Evolutionary conservation across 2,113 vertebrate genomes (phyloP).

Genomic region (Glaucomys volans): DNA sequence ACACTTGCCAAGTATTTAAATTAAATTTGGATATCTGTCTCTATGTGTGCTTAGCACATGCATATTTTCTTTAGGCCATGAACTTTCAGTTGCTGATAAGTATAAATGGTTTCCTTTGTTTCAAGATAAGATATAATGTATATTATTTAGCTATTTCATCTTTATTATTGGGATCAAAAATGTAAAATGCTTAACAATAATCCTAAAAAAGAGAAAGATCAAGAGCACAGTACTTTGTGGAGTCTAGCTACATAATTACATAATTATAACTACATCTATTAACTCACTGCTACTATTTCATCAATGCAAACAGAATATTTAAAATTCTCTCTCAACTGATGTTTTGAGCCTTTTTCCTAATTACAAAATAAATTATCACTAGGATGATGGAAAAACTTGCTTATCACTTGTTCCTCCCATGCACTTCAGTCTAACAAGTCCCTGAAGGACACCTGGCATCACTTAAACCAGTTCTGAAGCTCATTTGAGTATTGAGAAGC

Average conservation of each 20-base stretch:
- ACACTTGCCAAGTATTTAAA: conserved; percentile 72
- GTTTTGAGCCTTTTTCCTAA: not conserved
- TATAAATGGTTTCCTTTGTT: conserved; percentile 66
- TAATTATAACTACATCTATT: conserved; percentile 67
- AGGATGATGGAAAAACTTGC: not conserved
- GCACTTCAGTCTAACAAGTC: not conserved
- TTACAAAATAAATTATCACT: not conserved
- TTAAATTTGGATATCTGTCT: conserved; percentile 71
- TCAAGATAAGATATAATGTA: not conserved
- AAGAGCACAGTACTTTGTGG: conserved; percentile 56
- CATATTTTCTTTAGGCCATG: conserved; percentile 42
- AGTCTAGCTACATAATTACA: not conserved
- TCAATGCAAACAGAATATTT: not conserved
- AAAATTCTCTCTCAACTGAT: not conserved
- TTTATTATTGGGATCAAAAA: conserved; percentile 51
- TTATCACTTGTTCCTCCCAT: not conserved
- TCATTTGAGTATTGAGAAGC: not conserved
- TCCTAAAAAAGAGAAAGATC: conserved; percentile 7
- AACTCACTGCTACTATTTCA: conserved; percentile 3
- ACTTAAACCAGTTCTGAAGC: not conserved
- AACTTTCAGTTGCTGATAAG: conserved; percentile 49
- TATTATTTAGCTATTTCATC: conserved; percentile 63
- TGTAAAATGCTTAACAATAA: conserved; percentile 61
- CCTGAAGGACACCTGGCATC: not conserved
- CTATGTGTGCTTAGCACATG: conserved; percentile 50